Evolutionary conservation across 2,113 vertebrate genomes (phyloP), one percentile per base, ranked within the genome.

Genomic region (Anthoscopus minutus): DNA sequence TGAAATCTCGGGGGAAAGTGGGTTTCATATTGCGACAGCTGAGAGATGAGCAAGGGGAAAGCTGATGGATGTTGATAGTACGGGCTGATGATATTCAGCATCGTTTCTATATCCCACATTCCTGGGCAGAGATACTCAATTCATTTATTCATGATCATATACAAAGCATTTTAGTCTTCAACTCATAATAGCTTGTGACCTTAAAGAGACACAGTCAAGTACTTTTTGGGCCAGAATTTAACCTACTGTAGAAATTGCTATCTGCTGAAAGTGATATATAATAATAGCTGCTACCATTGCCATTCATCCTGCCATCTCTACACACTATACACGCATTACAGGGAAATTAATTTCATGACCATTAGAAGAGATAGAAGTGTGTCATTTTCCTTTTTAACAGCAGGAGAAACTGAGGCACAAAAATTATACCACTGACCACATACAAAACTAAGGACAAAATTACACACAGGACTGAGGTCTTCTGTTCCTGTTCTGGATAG

Each of bases 21-120:
- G 89, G 89, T 94, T 97, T 96, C 38, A 7, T 89, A 93, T 96
- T 96, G 96, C 57, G 31, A 94, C 92, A 95, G 94, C 95, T 92
- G 95, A 97, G 95, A 96, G 90, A 96, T 95, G 96, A 94, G 95
- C 95, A 94, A 95, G 81, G 88, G 88, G 90, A 95, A 93, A 89
- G 89, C 89, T 97, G 97, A 97, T 96, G 94, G 95, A 95, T 95
- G 94, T 87, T 95, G 96, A 97, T 96, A 89, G 90, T 56, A 94
- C 92, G 56, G 74, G 84, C 89, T 89, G 77, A 84, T 94, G 96
- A 94, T 96, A 95, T 79, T 79, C 90, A 78, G 83, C 80, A 91
- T 96, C 47, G 40, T 96, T 95, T 96, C 96, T 88, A 90, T 92
- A 95, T 89, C 93, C 96, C 95, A 95, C 94, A 93, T 78, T 92